These are phyloP conservation scores for Limnephilus rhombicus DNA, from an alignment of 2,888 invertebrate genomes.

Conservation along the genomic window DNA sequence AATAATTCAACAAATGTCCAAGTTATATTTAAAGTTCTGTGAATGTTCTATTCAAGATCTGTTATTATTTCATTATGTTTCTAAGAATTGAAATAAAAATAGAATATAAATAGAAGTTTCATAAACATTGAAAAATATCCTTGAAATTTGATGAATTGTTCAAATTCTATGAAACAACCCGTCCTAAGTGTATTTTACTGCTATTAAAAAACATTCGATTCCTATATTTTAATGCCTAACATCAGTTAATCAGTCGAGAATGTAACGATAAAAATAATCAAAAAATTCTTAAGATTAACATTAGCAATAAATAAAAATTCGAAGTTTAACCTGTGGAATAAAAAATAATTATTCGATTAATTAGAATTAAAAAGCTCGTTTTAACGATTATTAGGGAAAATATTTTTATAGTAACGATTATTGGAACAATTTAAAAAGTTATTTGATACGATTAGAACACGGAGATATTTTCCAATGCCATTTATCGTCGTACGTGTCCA, in stretches of 20 bases:
- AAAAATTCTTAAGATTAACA: background rate
- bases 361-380: conserved; percentile 38
- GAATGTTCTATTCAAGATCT: too few species aligned
- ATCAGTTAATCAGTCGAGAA: background rate
- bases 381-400: conserved; percentile 33
- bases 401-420: conserved; percentile 42
- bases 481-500: background rate
- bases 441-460: conserved; percentile 31
- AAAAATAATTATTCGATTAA: conserved; percentile 36
- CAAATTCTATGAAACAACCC: too few species aligned
- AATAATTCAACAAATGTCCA: too few species aligned
- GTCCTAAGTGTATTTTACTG: too few species aligned
- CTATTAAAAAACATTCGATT: background rate
- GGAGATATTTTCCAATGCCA: background rate
- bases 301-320: conserved; percentile 32
- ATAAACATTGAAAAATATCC: too few species aligned
- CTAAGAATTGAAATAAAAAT: too few species aligned
- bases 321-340: background rate
- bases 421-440: conserved; percentile 29
- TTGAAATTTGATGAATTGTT: too few species aligned
- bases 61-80: too few species aligned
- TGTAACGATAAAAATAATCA: background rate
- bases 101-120: too few species aligned
- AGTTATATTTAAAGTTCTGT: too few species aligned
- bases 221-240: background rate